A percentile compares a stretch with the other conserved stretches of the same genome.
phyloP scores from a whole-genome alignment of 1,140 invertebrate species.

The Drosophila nigromelanica region DNA sequence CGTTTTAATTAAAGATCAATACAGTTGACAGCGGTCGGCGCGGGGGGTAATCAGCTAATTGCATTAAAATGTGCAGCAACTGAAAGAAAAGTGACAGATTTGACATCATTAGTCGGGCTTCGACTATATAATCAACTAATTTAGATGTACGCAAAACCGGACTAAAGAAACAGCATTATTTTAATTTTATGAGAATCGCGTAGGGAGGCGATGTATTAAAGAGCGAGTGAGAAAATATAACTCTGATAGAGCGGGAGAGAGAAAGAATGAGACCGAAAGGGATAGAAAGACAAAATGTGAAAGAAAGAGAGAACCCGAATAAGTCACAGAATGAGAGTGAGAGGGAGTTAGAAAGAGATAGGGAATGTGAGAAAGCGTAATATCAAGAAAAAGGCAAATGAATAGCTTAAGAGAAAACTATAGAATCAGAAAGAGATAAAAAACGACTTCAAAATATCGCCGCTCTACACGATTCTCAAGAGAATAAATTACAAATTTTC shows the following conservation, averaged over 20 bases:
- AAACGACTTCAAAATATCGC: neutral
- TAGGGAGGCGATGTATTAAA: neutral
- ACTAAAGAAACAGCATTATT: neutral
- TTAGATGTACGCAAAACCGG: too few relatives aligned
- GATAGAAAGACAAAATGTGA: neutral
- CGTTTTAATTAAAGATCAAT: conserved; percentile 68
- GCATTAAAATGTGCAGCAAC: conserved; percentile 30
- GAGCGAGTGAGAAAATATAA: neutral
- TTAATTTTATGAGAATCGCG: neutral
- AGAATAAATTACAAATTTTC: neutral
- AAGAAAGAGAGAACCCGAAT: neutral
- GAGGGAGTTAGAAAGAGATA: too few relatives aligned
- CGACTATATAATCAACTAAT: neutral
- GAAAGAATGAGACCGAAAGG: neutral
- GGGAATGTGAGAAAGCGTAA: too few relatives aligned
- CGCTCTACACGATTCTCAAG: neutral
- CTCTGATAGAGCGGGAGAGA: too few relatives aligned
- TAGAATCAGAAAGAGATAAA: too few relatives aligned
- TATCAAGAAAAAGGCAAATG: too few relatives aligned
- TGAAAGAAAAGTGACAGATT: conserved; percentile 11
- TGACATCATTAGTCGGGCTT: conserved; percentile 8
- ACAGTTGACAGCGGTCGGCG: conserved; percentile 30
- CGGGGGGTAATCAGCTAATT: conserved; percentile 25
- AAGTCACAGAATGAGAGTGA: too few relatives aligned
- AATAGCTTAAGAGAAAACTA: too few relatives aligned